A percentile compares a stretch with the other conserved stretches of the same genome.
phyloP scores from a whole-genome alignment of 2,113 vertebrate genomes.

The Ellobius talpinus region DNA sequence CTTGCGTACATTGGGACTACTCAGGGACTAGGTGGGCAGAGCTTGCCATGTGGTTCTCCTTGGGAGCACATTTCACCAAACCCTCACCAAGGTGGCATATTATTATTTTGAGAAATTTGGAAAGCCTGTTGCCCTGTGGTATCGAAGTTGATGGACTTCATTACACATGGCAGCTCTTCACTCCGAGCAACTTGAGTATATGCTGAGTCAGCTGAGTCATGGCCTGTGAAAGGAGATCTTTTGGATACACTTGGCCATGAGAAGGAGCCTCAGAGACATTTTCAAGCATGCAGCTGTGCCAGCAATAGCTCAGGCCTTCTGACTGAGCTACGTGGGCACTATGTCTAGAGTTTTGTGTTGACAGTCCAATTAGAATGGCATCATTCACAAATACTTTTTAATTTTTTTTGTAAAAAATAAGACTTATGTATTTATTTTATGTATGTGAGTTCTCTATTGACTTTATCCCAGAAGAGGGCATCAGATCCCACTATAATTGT shows the following conservation, averaged over 20 bases:
- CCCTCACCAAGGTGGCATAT: background rate
- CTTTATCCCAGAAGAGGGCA: too few species aligned
- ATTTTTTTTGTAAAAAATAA: too few species aligned
- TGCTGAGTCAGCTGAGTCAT: conserved; percentile 44
- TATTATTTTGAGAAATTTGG: conserved; percentile 33
- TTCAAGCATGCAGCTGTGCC: background rate
- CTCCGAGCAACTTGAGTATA: background rate
- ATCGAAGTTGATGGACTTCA: background rate
- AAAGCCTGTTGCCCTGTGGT: background rate
- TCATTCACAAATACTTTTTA: background rate
- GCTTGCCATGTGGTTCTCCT: background rate
- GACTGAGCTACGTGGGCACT: background rate
- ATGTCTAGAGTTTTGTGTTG: background rate
- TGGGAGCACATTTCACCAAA: background rate
- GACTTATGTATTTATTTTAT: too few species aligned
- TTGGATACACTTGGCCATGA: background rate
- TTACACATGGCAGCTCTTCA: background rate
- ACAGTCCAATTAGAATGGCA: background rate
- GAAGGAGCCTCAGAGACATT: conserved; percentile 17
- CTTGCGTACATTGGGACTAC: conserved; percentile 33
- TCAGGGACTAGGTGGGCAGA: background rate
- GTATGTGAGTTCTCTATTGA: too few species aligned
- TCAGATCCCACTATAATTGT: too few species aligned
- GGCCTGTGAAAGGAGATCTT: conserved; percentile 14
- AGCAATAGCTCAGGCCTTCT: background rate